Base-by-base conservation (phyloP, 2,797 vertebrate species). In the Siniperca obscura region DNA sequence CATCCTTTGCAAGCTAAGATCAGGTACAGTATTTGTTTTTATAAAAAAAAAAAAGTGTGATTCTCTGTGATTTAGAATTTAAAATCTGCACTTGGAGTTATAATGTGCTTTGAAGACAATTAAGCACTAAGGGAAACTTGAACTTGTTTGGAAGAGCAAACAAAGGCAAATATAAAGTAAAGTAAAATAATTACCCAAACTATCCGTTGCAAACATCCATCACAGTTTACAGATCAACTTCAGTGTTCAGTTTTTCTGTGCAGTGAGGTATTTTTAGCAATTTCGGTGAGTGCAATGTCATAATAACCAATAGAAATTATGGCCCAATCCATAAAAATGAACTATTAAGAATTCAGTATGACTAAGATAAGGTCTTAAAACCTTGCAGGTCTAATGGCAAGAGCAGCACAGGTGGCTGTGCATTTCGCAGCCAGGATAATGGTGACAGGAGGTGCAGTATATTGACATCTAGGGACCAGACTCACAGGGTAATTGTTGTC, bases 401-500 rank as follows among this genome's bases (percentile, higher is more conserved):
- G 56, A n/a, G 67, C 69, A 34, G 76, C 30, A 50, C 71, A 55
- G 17, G 36, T 55, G 16, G 73, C 38, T 34, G 77, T 71, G n/a
- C 72, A 60, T 38, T 67, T 57, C 64, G 30, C 71, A 65, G 36
- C 65, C 27, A 60, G 59, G 46, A 25, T 75, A 75, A 80, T 50
- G 7, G 82, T 59, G 17, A 89, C 94, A 0, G 95, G 93, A 0
- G 91, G 94, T 0, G 95, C n/a, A 59, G 62, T 30, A 36, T 2
- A 95, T 95, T 7, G 95, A 95, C 0, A 25, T 95, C 95, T 0
- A 96, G 95, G 0, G 96, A 91, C 34, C 12, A 52, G 57, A 62
- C 46, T 77, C 50, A 67, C 68, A 0, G 96, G 94, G 79, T 96
- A 82, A 0, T 95, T 89, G 40, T 76, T 95, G 87, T 97, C 97